Conservation (phyloP, 2,113 vertebrate genomes). For the Athene noctua region DNA sequence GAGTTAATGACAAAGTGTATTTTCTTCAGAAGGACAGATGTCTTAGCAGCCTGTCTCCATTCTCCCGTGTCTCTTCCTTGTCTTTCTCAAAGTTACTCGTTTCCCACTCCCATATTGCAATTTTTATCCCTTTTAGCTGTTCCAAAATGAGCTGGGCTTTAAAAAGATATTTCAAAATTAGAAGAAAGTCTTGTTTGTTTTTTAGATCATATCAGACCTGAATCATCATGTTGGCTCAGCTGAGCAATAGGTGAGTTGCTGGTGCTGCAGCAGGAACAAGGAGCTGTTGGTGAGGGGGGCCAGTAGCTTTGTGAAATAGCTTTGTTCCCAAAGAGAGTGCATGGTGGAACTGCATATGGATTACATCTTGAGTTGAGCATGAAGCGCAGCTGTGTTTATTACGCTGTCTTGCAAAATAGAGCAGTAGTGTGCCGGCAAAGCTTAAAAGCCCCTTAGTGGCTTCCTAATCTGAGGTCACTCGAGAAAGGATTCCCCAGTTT, state of each 20-base stretch:
- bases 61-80: background rate
- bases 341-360: background rate
- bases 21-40: background rate
- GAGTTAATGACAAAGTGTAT: background rate
- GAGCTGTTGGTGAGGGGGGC: background rate
- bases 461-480: background rate
- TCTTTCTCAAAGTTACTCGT: background rate
- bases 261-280: background rate
- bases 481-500: background rate
- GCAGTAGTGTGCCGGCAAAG: background rate
- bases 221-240: background rate
- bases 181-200: background rate
- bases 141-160: background rate
- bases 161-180: background rate
- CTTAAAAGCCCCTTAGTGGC: background rate
- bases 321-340: background rate
- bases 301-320: background rate
- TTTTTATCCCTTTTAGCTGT: background rate
- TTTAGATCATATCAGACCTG: background rate
- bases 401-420: background rate
- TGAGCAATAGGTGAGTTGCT: background rate
- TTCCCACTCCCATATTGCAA: background rate
- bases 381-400: background rate
- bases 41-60: background rate
- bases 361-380: background rate